Evolutionary conservation across 2,888 invertebrate species (phyloP), one percentile per base, ranked within the genome.

Genomic region (Campaea margaritaria): DNA sequence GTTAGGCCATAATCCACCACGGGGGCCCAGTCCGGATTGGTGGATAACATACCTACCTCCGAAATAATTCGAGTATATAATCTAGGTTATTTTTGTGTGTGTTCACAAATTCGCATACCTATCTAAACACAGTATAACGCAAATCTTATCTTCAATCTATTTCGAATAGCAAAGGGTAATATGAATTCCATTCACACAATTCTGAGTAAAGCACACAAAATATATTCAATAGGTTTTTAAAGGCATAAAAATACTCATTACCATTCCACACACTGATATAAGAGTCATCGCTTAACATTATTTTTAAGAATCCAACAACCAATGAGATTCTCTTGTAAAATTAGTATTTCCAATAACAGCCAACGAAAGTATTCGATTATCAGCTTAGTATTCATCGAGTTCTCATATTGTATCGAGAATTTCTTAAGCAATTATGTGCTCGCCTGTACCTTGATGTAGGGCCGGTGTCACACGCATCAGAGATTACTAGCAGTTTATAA

Each of bases 401-500:
- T 70, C 54, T 62, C 58, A 48, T 55, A 53, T 72, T 73, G 72
- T 70, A 3, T 85, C 70, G 81, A 79, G 81, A 80, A 82, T 78
- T 66, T 70, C 74, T 69, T 73, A 79, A 82, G 80, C 75, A 78
- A 78, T 83, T 82, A 75, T 78, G 81, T 82, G 72, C 76, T 73
- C 75, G 78, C 81, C 73, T 76, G 82, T 87, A 84, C 82, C 70
- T 53, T 74, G 69, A 70, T 68, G 58, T 74, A 74, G 75, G 69
- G 75, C 76, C 75, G 76, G 68, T 79, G 81, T 82, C 80, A 75
- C 80, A 81, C 81, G 79, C 79, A 78, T 78, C 73, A 73, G 67
- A 74, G 75, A 79, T 76, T 78, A 77, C 78, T 73, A 72, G 65
- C 64, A 65, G 67, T 66, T 67, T 72, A 63, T 72, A 75, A 73